Base-by-base conservation (phyloP, 2,113 vertebrate genomes). In the Aegypius monachus region DNA sequence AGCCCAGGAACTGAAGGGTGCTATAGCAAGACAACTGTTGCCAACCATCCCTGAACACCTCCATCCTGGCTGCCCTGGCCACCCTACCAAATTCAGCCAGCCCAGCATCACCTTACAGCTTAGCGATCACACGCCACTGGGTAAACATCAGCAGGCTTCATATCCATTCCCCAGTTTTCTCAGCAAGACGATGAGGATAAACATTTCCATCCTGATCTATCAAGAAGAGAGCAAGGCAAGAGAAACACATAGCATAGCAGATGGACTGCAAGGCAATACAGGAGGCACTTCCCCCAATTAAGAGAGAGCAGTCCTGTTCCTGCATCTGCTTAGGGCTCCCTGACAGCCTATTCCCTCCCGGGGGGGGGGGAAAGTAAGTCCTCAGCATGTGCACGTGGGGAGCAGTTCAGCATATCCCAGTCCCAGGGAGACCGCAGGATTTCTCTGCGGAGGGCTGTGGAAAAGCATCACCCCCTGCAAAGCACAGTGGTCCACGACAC, bases 101-200 rank as follows among this genome's bases (percentile, higher is more conserved):
- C 34, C 47, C 59, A 55, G 52, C 72, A 34, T 6, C 58, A 10
- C 59, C 53, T 31, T 9, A 13, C 29, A 19, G 50, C 77, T 71
- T 4, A 34, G 36, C n/a, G 10, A 19, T 22, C 9, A 0, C 58
- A 52, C 2, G 0, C 3, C 3, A 0, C 26, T 2, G 1, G 14
- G 13, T 4, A 8, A 55, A 38, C n/a, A 50, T 1, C 78, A 13
- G 38, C 0, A 0, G 34, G 50, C 36, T 71, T 11, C 9, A 4
- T 5, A 36, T 2, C 52, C 6, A 0, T 17, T 65, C 25, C 45
- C 25, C 15, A 7, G 29, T 16, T 23, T 78, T 23, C 58, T 21
- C 72, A 53, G 58, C 23, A 18, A 45, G 16, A 65, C 0, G 0
- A 55, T 1, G 1, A 77, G 36, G 48, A 56, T 38, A 63, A 85